Evolutionary conservation across 2,888 invertebrate genomes (phyloP).

Genomic region (Tribolium freemani): DNA sequence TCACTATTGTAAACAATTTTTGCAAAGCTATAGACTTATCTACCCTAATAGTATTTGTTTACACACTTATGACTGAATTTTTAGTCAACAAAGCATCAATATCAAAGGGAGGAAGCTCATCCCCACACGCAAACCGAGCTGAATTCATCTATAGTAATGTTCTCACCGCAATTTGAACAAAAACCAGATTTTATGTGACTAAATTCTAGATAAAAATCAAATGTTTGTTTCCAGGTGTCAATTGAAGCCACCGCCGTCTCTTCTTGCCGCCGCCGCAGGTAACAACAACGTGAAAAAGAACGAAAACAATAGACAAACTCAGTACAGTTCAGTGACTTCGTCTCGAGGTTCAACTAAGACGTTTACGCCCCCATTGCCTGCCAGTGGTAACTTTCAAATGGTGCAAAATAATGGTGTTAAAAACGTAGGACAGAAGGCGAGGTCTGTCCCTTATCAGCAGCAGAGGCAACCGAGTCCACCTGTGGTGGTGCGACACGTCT

Average conservation of each 20-base stretch:
- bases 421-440: constrained; percentile 62
- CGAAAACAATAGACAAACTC: constrained; percentile 62
- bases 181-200: no score
- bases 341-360: constrained; percentile 62
- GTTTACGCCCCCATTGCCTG: constrained; percentile 66
- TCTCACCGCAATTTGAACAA: no score
- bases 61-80: no score
- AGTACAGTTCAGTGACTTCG: constrained; percentile 66
- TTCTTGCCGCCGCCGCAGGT: constrained; percentile 72
- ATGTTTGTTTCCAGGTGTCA: constrained; percentile 71
- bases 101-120: no score
- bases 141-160: no score
- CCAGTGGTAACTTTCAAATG: constrained; percentile 61
- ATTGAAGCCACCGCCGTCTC: constrained; percentile 86
- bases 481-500: constrained; percentile 75
- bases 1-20: no score
- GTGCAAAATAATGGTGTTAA: constrained; percentile 66
- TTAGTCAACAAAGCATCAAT: no score
- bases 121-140: no score
- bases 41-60: no score
- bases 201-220: no score
- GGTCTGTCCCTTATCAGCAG: constrained; percentile 67
- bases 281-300: constrained; percentile 58
- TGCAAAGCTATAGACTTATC: no score
- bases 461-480: constrained; percentile 74